phyloP scores from a whole-genome alignment of 2,797 vertebrate species.

The Neosilurus mollespiculum region DNA sequence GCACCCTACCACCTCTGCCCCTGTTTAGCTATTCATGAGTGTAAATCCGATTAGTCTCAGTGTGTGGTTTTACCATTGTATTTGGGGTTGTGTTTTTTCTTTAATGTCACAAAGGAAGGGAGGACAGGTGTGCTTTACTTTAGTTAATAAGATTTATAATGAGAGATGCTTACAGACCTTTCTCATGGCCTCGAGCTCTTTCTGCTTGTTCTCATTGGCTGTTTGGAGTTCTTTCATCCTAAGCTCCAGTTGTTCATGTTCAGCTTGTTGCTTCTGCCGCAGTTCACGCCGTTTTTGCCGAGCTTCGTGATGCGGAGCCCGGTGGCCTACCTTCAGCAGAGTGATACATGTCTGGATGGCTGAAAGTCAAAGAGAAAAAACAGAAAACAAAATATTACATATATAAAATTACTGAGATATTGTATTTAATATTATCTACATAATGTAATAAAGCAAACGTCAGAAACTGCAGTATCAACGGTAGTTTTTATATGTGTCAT shows the following conservation, averaged over 20 bases:
- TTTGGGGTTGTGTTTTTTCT: background rate
- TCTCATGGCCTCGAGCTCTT: constrained; percentile 87
- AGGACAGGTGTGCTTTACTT: background rate
- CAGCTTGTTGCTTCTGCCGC: constrained; percentile 81
- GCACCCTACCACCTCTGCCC: no score
- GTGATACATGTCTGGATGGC: constrained; percentile 87
- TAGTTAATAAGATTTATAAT: background rate
- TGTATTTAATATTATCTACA: background rate
- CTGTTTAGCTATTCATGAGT: background rate
- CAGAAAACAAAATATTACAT: background rate
- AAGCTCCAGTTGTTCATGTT: constrained; percentile 88
- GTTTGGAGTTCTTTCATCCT: constrained; percentile 91
- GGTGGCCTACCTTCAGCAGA: constrained; percentile 77
- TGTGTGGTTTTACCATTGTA: background rate
- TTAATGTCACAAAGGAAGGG: background rate
- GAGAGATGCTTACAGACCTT: constrained; percentile 73
- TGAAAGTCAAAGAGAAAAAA: constrained; percentile 52
- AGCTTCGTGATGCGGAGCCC: constrained; percentile 86
- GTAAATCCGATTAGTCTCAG: constrained; percentile 13
- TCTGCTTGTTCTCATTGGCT: constrained; percentile 90
- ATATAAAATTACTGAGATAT: background rate
- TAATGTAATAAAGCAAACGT: background rate
- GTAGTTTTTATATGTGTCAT: background rate
- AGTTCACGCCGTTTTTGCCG: constrained; percentile 83
- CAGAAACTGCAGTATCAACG: background rate